These are phyloP conservation scores for Potamilus streckersoni DNA, from an alignment of 1,140 invertebrate genomes.

Conservation along the genomic window DNA sequence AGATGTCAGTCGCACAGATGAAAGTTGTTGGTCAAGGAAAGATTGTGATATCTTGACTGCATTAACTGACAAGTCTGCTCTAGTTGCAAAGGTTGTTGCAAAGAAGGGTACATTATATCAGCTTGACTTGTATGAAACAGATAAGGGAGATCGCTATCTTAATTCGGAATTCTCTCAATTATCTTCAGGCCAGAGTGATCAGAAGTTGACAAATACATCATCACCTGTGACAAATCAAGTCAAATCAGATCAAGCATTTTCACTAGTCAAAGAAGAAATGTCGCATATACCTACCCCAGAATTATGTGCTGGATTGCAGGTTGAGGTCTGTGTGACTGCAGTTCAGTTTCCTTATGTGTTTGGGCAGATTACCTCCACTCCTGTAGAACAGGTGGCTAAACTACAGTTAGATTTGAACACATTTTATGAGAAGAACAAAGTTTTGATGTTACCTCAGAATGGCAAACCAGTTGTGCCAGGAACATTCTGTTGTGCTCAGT, in stretches of 20 bases:
- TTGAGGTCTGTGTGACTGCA: slow-evolving; percentile 37
- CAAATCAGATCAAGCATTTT: neutral
- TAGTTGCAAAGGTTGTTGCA: slow-evolving; percentile 36
- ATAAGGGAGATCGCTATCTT: slow-evolving; percentile 31
- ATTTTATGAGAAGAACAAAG: slow-evolving; percentile 27
- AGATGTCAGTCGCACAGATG: slow-evolving; percentile 27
- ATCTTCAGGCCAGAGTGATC: neutral
- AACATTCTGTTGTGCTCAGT: slow-evolving; percentile 72
- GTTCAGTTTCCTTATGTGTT: slow-evolving; percentile 30
- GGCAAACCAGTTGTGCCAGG: slow-evolving; percentile 9
- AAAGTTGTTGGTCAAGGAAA: slow-evolving; percentile 29
- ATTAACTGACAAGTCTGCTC: slow-evolving; percentile 32
- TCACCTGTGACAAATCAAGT: neutral
- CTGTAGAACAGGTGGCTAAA: slow-evolving; percentile 28
- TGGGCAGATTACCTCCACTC: slow-evolving; percentile 40
- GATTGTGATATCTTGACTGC: slow-evolving; percentile 33
- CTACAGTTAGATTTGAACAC: slow-evolving; percentile 32
- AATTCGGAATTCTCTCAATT: slow-evolving; percentile 33
- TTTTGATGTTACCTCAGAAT: slow-evolving; percentile 9
- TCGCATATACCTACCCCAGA: slow-evolving; percentile 13
- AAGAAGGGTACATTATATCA: slow-evolving; percentile 31
- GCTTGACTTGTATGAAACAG: slow-evolving; percentile 43
- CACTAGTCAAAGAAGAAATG: slow-evolving; percentile 11
- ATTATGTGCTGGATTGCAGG: slow-evolving; percentile 20
- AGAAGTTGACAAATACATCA: neutral